Evolutionary conservation across 2,888 invertebrate species (phyloP), one percentile per base, ranked within the genome.

Genomic region (Cancer borealis): DNA sequence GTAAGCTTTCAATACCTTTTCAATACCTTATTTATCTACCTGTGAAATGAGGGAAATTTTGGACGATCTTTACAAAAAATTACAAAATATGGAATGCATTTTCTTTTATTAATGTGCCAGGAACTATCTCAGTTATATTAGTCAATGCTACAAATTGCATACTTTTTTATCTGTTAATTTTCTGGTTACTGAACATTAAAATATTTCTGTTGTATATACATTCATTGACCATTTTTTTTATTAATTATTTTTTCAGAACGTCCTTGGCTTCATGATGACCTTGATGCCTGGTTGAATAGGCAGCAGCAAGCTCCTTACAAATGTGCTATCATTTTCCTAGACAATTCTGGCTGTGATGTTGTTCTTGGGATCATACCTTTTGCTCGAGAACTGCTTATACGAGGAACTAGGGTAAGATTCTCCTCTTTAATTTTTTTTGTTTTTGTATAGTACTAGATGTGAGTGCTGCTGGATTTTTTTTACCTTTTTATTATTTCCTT

Each of bases 331-430:
- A 98, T 99, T 96, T 99, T 99, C 97, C 98, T 99, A 91, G 99
- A 99, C 96, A 99, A 99, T 96, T 99, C 99, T 96, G 99, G 99
- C 17, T 98, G 98, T 94, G 99, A 99, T 97, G 98, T 99, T 96
- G 97, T 99, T 93, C 97, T 99, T 94, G 99, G 99, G 45, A 98
- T 99, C 95, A 97, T 99, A 96, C 99, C 99, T 30, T 98, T 99
- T 96, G 98, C 98, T 0, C 97, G 99, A 96, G 99, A 99, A 96
- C 97, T 98, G 92, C 96, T 99, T 46, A 97, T 97, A 95, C 97
- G 98, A 96, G 98, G 98, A 92, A 98, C 99, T 12, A 98, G 98
- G 97, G 98, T 99, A 96, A 96, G 92, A 84, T 54, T 26, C 14
- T n/a, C 26, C 26, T 47, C 39, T 89, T 88, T 46, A 10, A 88